These are phyloP conservation scores for Paramormyrops kingsleyae DNA, from an alignment of 2,113 vertebrate genomes.

Conservation along the genomic window DNA sequence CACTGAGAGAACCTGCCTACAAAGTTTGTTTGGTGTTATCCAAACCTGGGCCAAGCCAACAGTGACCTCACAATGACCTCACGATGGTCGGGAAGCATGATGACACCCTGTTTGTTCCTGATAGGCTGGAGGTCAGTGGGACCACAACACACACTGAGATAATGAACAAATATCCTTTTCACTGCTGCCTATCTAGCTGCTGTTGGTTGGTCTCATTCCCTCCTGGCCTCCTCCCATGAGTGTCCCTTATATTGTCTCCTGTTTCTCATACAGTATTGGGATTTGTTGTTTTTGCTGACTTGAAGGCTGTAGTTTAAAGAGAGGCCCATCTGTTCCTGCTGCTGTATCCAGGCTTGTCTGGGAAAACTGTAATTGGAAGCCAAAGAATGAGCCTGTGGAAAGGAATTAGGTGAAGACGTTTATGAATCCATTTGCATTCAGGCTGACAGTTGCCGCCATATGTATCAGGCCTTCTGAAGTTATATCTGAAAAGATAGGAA, in stretches of 20 bases:
- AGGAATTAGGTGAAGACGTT: background rate
- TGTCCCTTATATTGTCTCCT: background rate
- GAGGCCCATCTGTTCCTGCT: background rate
- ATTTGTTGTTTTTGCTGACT: background rate
- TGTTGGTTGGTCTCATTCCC: background rate
- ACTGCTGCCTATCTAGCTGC: background rate
- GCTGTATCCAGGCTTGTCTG: background rate
- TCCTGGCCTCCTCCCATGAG: background rate
- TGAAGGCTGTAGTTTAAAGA: background rate
- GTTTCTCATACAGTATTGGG: background rate
- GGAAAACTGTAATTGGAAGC: background rate
- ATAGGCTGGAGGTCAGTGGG: background rate
- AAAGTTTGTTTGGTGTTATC: background rate
- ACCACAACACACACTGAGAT: background rate
- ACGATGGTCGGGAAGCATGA: background rate
- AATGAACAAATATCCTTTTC: background rate
- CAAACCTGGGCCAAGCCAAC: background rate
- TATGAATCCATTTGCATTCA: background rate
- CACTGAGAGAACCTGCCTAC: background rate
- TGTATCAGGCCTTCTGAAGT: background rate
- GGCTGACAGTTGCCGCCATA: background rate
- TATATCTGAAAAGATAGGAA: background rate
- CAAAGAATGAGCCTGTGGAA: background rate
- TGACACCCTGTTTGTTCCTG: constrained; percentile 8
- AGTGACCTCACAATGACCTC: background rate